These are phyloP conservation scores for Alca torda DNA, from an alignment of 2,797 vertebrate species.

Conservation along the genomic window DNA sequence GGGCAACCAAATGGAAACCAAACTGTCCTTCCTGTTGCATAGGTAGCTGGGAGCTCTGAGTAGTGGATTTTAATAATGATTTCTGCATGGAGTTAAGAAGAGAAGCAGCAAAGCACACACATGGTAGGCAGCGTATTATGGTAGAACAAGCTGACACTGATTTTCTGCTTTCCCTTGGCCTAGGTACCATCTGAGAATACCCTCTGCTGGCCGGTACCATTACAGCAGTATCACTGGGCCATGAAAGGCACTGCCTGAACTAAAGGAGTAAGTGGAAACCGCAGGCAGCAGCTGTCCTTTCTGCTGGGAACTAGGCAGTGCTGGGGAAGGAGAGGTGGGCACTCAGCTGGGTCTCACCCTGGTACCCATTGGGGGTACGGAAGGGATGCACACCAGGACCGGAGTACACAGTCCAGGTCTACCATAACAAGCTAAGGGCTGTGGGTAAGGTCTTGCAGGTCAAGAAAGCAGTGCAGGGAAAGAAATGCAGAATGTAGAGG, in stretches of 20 bases:
- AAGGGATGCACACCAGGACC: neutral
- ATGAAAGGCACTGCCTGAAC: neutral
- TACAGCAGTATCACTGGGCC: neutral
- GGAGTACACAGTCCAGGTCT: neutral
- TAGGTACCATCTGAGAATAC: neutral
- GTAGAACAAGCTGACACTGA: neutral
- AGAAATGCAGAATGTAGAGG: neutral
- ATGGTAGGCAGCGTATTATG: neutral
- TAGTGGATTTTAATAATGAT: neutral
- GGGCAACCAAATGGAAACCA: neutral
- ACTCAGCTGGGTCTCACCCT: neutral
- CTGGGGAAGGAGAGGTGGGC: neutral
- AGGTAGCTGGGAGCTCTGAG: neutral
- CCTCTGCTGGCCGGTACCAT: neutral
- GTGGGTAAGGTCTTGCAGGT: neutral
- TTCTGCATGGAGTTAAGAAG: neutral
- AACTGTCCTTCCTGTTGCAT: neutral
- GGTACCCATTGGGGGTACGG: fast-evolving
- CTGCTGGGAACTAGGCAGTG: neutral
- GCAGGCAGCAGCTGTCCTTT: neutral
- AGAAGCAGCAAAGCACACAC: neutral
- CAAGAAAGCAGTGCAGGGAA: neutral
- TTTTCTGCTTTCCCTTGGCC: neutral
- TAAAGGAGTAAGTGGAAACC: neutral
- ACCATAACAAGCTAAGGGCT: neutral